These are phyloP conservation scores for Ataeniobius toweri DNA, from an alignment of 2,797 vertebrate species.

Conservation along the genomic window DNA sequence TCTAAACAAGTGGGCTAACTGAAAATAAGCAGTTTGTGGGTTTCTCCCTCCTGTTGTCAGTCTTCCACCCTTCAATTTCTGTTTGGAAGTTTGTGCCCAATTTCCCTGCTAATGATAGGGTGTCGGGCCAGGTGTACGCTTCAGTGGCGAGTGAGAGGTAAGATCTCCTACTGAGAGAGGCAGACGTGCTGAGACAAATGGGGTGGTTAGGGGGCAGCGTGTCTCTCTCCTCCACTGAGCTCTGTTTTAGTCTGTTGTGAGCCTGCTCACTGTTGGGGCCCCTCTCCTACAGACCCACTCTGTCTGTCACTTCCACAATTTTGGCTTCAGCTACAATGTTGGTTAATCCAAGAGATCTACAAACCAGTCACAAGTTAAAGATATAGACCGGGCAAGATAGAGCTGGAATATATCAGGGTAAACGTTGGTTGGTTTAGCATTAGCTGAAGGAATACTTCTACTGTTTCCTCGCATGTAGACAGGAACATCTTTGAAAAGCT, in stretches of 20 bases:
- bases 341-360: no score
- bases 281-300: conserved; percentile 28
- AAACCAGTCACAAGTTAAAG: not conserved
- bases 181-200: conserved; percentile 35
- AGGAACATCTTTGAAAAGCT: no score
- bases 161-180: conserved; percentile 50
- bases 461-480: no score
- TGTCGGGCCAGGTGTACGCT: conserved; percentile 45
- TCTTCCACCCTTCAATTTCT: conserved; percentile 39
- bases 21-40: conserved; percentile 24
- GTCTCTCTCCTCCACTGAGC: conserved; percentile 26
- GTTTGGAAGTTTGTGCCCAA: conserved; percentile 63
- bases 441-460: not conserved
- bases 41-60: conserved; percentile 45
- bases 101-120: conserved; percentile 63
- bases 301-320: conserved; percentile 25
- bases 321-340: not conserved
- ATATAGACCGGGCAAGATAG: not conserved
- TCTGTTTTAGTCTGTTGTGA: conserved; percentile 38
- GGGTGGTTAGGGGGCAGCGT: conserved; percentile 37
- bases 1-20: conserved; percentile 4
- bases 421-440: not conserved
- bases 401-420: not conserved
- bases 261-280: conserved; percentile 38
- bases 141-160: conserved; percentile 47